Base-by-base conservation (phyloP, 2,888 invertebrate species). In the Platycnemis pennipes region DNA sequence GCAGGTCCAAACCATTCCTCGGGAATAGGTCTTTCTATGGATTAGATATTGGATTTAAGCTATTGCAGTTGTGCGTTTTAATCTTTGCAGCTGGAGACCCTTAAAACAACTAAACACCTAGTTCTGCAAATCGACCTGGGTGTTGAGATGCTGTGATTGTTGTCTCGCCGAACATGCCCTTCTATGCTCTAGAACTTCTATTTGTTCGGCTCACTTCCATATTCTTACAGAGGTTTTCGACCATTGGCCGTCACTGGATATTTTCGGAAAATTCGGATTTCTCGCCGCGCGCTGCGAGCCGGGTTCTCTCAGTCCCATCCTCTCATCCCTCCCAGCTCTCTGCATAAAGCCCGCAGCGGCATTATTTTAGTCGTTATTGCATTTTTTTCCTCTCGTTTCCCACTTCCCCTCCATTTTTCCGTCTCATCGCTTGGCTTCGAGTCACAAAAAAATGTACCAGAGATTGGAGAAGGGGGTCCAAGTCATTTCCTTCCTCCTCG, bases 301-400 rank as follows among this genome's bases (percentile, higher is more conserved):
- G 0, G 37, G 13, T 77, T 11, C 37, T 11, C 31, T 13, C 31
- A 11, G 1, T 16, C 77, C 77, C 31, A 7, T 2, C 13, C 37
- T 0, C 13, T 77, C n/a, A 1, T 77, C 11, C 37, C 13, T 63
- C 37, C 7, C 19, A 63, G 26, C 26, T 63, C n/a, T n/a, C n/a
- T n/a, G 49, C 49, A 16, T 0, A 77, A 11, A 8, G 37, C 77
- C 77, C 11, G 37, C 77, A 13, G 77, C 31, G 77, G 77, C 77
- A 77, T 77, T 77, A 77, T 77, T 77, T 77, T 13, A 77, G 77
- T 11, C 77, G n/a, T 77, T 77, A 77, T 77, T 77, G 37, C 77
- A 77, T 77, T 77, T 77, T 63, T 63, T 63, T 26, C 63, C 63
- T 63, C 2, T 63, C 7, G 49, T 63, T n/a, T 63, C 63, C 26